Evolutionary conservation across 2,888 invertebrate species (phyloP), one percentile per base, ranked within the genome.

Genomic region (Dryocosmus kuriphilus): DNA sequence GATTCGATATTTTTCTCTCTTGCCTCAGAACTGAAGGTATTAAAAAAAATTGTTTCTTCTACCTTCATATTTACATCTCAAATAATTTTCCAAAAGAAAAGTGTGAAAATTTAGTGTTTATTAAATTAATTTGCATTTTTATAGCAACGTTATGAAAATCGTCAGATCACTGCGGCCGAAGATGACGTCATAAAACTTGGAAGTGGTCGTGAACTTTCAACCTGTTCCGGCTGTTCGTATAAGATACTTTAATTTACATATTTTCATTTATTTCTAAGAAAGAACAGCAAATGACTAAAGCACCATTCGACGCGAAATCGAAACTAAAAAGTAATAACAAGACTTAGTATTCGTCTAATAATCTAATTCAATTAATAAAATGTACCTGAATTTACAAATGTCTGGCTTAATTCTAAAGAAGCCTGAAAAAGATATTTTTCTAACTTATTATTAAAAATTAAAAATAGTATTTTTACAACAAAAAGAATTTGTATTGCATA

Each of bases 1-100:
- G 98, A 98, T 91, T 96, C 96, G 86, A 96, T 97, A 82, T 98
- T 98, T 92, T 94, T 96, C 80, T 96, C 95, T 89, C 92, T 98
- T 89, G 98, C 98, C 77, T 95, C 96, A 74, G 97, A 97, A 92
- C 93, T 98, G 80, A 98, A 98, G 94, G 97, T 95, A 74, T 63
- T 55, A 16, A 16, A 51, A 63, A 30, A 75, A 73, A 74, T 51
- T 38, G 14, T 55, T 77, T 24, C 41, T n/a, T 27, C 41, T 38
- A 41, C 14, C 14, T 55, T 1, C 35, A 8, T 1, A 9, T 35
- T n/a, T n/a, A n/a, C n/a, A n/a, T n/a, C n/a, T n/a, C n/a, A n/a
- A n/a, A n/a, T n/a, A n/a, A n/a, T n/a, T n/a, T n/a, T n/a, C n/a
- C n/a, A n/a, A n/a, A n/a, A n/a, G n/a, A n/a, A n/a, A n/a, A n/a